Percentiles rank a stretch among this genome's conserved stretches.
Conservation (phyloP, 2,797 vertebrate species). For the Momotus momota region DNA sequence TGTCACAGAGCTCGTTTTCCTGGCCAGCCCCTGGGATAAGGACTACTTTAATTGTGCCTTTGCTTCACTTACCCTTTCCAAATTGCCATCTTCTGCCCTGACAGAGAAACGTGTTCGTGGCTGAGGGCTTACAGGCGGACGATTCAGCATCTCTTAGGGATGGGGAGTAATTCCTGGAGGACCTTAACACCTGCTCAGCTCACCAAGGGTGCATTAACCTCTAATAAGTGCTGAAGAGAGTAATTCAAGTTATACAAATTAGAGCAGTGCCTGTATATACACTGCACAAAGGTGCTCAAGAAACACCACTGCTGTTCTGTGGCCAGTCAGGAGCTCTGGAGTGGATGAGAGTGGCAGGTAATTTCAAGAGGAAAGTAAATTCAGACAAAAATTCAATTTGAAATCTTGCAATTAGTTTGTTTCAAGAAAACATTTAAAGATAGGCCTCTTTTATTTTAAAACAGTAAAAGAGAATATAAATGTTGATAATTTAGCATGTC, state of each 20-base stretch:
- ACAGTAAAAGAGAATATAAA: background rate
- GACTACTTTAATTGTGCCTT: background rate
- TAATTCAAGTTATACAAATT: background rate
- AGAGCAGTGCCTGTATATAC: background rate
- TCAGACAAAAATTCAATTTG: background rate
- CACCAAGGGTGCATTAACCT: background rate
- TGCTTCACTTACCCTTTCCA: background rate
- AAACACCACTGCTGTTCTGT: background rate
- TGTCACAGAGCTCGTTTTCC: background rate
- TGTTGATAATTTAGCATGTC: background rate
- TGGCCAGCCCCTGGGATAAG: background rate
- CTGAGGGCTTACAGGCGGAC: background rate
- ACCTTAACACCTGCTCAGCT: background rate
- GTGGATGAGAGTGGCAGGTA: background rate
- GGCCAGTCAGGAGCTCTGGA: background rate
- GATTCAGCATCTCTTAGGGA: background rate
- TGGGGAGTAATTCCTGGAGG: background rate
- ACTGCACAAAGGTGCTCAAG: background rate
- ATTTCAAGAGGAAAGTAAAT: background rate
- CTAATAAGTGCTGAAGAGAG: background rate
- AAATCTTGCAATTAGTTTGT: background rate
- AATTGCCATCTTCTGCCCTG: background rate
- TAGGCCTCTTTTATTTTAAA: background rate
- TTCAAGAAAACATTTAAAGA: background rate
- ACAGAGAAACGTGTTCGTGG: background rate